Evolutionary conservation across 92 coral and sea anemone genomes (phyloP), one percentile per base, ranked within the genome.

Genomic region (Paragorgia papillata): DNA sequence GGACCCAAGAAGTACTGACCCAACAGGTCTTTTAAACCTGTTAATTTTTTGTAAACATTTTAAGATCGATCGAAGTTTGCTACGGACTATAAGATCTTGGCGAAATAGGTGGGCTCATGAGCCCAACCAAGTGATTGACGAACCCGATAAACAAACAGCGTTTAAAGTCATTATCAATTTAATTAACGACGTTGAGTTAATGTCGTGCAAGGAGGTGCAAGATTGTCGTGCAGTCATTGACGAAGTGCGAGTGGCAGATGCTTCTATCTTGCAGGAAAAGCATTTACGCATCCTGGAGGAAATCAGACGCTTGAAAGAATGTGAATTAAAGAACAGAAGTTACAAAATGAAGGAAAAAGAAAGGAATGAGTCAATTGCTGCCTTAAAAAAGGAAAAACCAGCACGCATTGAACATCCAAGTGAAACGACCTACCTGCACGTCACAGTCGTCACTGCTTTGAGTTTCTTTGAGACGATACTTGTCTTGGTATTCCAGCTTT

Each of bases 21-120:
- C 88, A 30, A 88, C 97, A 9, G 91, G 88, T 14, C 80, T 91
- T 31, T 75, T 91, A 19, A 89, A 91, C 57, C 75, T 91, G 2
- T 75, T 91, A 60, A 79, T 60, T 69, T 86, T 79, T 75, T 91
- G 91, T 40, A 69, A 46, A 15, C 74, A 80, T 17, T 92, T 86
- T 27, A 82, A 79, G n/a, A 85, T 77, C 35, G 74, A 89, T 44
- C 80, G 58, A 24, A 18, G 79, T 9, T 56, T 92, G 27, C 84
- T 89, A 13, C 62, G 79, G 44, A 59, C 55, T 57, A 84, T 89
- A 21, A 86, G 89, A 14, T 85, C 86, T 15, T 79, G 76, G 1
- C 85, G 94, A 39, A 85, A 85, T n/a, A 89, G 26, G 7, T 66
- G 76, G 69, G 84, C 84, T n/a, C 84, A 68, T 24, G 25, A 17